Percentiles rank a stretch among this genome's conserved stretches.
These are phyloP conservation scores for Tortricodes alternella DNA, from an alignment of 2,888 invertebrate species.

Conservation along the genomic window DNA sequence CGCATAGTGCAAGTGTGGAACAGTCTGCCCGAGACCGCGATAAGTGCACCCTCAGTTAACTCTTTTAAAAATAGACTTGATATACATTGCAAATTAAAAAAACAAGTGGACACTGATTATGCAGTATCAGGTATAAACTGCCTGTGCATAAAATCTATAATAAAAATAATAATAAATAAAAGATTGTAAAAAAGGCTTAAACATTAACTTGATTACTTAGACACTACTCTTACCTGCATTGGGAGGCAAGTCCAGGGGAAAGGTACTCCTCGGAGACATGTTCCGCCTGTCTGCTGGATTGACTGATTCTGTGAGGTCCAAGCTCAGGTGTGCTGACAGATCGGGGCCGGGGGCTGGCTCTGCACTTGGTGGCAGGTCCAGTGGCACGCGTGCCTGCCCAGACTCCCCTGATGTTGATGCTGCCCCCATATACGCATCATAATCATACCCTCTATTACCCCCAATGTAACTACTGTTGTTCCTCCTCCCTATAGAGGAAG, in stretches of 20 bases:
- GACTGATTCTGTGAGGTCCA: slow-evolving; percentile 77
- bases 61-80: no score
- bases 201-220: background rate
- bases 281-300: slow-evolving; percentile 73
- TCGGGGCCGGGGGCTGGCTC: slow-evolving; percentile 65
- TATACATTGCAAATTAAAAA: no score
- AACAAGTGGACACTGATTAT: no score
- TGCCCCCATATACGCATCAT: slow-evolving; percentile 63
- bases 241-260: slow-evolving; percentile 74
- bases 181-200: background rate
- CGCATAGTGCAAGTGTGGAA: no score
- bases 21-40: no score
- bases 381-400: slow-evolving; percentile 56
- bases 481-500: slow-evolving; percentile 63
- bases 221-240: slow-evolving; percentile 65
- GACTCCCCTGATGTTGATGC: slow-evolving; percentile 58
- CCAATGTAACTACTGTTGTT: slow-evolving; percentile 54
- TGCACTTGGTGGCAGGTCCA: slow-evolving; percentile 65
- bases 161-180: no score
- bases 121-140: no score
- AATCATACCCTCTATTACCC: slow-evolving; percentile 63
- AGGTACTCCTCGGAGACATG: slow-evolving; percentile 67
- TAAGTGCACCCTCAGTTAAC: no score
- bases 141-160: no score
- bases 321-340: slow-evolving; percentile 64